A percentile compares a stretch with the other conserved stretches of the same genome.
phyloP scores from a whole-genome alignment of 2,888 invertebrate species.

The Gastrophysa polygoni region DNA sequence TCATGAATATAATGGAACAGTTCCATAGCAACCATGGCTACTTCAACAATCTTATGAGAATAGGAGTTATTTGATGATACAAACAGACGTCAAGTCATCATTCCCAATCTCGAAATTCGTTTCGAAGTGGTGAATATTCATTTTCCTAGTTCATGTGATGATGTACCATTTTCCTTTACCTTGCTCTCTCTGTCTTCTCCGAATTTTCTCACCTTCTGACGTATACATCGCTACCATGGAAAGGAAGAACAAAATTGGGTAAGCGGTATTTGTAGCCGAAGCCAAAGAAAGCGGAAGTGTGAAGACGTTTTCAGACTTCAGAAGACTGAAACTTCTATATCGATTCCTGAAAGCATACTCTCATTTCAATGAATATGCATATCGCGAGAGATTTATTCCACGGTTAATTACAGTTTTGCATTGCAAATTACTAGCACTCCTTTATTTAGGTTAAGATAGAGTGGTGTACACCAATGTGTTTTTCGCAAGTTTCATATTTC shows the following conservation, averaged over 20 bases:
- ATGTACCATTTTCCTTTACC: too few relatives aligned
- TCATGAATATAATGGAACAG: too few relatives aligned
- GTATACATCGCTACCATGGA: neutral
- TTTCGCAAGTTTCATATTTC: conserved; percentile 37
- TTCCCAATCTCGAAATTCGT: too few relatives aligned
- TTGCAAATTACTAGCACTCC: conserved; percentile 53
- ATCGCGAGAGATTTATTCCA: conserved; percentile 51
- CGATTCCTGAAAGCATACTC: conserved; percentile 44
- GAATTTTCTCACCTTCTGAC: too few relatives aligned
- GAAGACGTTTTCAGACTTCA: neutral
- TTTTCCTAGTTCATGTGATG: too few relatives aligned
- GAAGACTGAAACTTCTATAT: conserved; percentile 34
- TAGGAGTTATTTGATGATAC: too few relatives aligned
- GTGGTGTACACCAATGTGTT: conserved; percentile 37
- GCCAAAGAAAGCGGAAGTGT: too few relatives aligned
- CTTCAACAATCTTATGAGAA: too few relatives aligned
- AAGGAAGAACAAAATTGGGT: neutral
- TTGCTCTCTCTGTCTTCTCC: too few relatives aligned
- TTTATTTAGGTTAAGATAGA: conserved; percentile 53
- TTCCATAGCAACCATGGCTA: too few relatives aligned
- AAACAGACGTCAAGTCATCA: too few relatives aligned
- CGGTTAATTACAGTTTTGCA: conserved; percentile 56
- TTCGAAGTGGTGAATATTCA: too few relatives aligned
- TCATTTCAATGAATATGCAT: conserved; percentile 54
- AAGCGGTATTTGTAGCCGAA: neutral